Evolutionary conservation across 2,888 invertebrate genomes (phyloP).

Genomic region (Rhingia campestris): DNA sequence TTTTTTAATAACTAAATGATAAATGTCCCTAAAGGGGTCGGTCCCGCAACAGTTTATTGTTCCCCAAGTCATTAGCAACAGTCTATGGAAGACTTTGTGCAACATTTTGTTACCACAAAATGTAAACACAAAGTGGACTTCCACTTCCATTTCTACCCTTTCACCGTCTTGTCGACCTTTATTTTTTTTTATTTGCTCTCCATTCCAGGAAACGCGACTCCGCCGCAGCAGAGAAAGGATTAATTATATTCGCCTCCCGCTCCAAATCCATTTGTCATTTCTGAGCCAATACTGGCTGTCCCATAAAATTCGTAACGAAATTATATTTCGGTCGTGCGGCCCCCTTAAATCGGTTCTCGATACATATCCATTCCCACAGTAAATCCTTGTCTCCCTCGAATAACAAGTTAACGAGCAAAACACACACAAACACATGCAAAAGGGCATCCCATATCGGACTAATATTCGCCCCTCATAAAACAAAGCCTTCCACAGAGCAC

Average conservation of each 20-base stretch:
- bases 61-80: slow-evolving; percentile 51
- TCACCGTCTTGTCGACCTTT: background rate
- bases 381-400: slow-evolving; percentile 44
- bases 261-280: slow-evolving; percentile 71
- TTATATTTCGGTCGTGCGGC: slow-evolving; percentile 56
- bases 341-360: slow-evolving; percentile 45
- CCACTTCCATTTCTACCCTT: background rate
- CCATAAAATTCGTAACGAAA: slow-evolving; percentile 73
- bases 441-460: background rate
- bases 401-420: background rate
- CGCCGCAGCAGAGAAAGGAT: slow-evolving; percentile 44
- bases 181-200: slow-evolving; percentile 28
- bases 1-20: slow-evolving; percentile 59
- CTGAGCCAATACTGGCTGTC: slow-evolving; percentile 71
- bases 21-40: slow-evolving; percentile 33
- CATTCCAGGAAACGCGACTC: slow-evolving; percentile 47
- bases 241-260: slow-evolving; percentile 59
- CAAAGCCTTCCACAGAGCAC: slow-evolving; percentile 22
- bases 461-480: slow-evolving; percentile 64
- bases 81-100: slow-evolving; percentile 42
- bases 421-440: no score
- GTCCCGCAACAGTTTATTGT: slow-evolving; percentile 33
- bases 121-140: slow-evolving; percentile 68
- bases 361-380: slow-evolving; percentile 61
- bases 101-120: slow-evolving; percentile 47